Base-by-base conservation (phyloP, 2,888 invertebrate genomes). In the Patella pellucida region DNA sequence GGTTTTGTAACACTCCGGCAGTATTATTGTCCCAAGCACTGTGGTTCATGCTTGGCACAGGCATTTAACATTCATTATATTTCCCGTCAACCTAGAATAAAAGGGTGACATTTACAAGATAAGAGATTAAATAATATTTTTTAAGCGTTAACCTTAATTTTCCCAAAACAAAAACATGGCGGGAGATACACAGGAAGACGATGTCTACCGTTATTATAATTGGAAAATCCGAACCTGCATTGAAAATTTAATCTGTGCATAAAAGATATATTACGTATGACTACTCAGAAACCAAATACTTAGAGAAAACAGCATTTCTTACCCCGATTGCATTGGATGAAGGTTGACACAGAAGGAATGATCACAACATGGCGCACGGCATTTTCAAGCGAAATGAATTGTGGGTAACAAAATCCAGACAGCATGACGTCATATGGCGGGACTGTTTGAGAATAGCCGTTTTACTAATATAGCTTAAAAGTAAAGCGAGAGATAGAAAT, bases 11-110 rank as follows among this genome's bases (percentile, higher is more conserved):
- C 85, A 86, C 85, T 72, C 81, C 81, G 41, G 41, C 41, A 78
- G 83, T 84, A 75, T 81, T 85, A 81, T 86, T 86, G 84, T 89
- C 87, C 87, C 89, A 89, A 82, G 88, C 87, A 85, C 85, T 88
- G 83, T 87, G 88, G 83, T 87, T 89, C 90, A 90, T 90, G 79
- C 86, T 90, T 84, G 82, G 83, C 80, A 85, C 85, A 85, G 86
- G 85, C 85, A 88, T 86, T 80, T 83, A 86, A 76, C 75, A 81
- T 70, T 81, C 87, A 85, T 87, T 82, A 85, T 84, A 71, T 52
- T 71, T 75, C 75, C 76, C 78, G 75, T 72, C 74, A 77, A 74
- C 76, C 77, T 76, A 71, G 54, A 72, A 80, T 76, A 78, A 78
- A 79, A 76, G 79, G 69, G 11, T 69, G 69, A 50, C 69, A 67